A percentile compares a stretch with the other conserved stretches of the same genome.
phyloP scores from a whole-genome alignment of 2,888 invertebrate species.

The Athalia circularis region DNA sequence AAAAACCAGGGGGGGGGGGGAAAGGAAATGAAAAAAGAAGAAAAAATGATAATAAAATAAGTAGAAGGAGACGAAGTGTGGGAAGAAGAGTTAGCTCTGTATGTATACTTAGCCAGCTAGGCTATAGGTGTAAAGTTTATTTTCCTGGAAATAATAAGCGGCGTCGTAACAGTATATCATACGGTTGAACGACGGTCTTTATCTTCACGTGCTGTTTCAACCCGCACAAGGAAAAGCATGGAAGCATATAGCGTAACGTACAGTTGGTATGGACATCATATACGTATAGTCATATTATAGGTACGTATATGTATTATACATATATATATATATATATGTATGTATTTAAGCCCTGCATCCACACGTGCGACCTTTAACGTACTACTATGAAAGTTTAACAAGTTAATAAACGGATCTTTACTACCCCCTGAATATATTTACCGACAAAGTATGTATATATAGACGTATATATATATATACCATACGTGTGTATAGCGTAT shows the following conservation, averaged over 20 bases:
- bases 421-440: neutral
- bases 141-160: constrained; percentile 24
- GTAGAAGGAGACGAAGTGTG: neutral
- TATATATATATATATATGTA: no score
- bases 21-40: no score
- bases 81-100: neutral
- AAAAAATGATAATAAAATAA: no score
- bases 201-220: constrained; percentile 26
- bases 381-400: constrained; percentile 11
- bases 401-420: constrained; percentile 19
- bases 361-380: constrained; percentile 6
- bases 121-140: neutral
- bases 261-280: no score
- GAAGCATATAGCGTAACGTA: no score
- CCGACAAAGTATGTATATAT: neutral
- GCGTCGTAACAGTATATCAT: constrained; percentile 23
- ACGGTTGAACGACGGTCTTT: constrained; percentile 28
- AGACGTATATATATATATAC: neutral
- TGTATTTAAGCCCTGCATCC: no score
- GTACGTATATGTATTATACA: no score
- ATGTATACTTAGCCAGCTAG: no score
- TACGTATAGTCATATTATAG: no score
- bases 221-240: neutral
- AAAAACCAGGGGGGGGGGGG: neutral
- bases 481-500: no score